Evolutionary conservation across 2,113 vertebrate genomes (phyloP).

Genomic region (Xenotilapia leptura): DNA sequence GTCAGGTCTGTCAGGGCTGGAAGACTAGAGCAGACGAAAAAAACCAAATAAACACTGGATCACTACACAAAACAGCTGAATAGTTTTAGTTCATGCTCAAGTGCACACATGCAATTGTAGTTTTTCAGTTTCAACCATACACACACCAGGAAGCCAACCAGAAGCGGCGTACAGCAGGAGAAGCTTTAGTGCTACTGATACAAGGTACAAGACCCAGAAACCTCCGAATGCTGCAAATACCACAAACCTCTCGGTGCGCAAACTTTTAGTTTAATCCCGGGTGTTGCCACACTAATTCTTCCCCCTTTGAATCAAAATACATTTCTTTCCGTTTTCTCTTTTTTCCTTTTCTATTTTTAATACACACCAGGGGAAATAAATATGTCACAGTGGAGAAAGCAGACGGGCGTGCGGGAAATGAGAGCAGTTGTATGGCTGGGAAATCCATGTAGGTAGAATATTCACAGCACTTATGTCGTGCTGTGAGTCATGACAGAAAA

Average conservation of each 20-base stretch:
- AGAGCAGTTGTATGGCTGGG: background rate
- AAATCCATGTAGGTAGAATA: background rate
- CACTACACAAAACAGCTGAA: background rate
- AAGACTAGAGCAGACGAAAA: constrained; percentile 28
- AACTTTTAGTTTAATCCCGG: background rate
- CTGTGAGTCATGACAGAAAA: background rate
- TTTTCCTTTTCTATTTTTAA: background rate
- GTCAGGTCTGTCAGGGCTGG: constrained; percentile 77
- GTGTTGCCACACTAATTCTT: background rate
- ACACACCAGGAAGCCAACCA: background rate
- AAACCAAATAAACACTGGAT: background rate
- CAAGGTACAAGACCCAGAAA: constrained; percentile 8
- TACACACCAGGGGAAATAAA: background rate
- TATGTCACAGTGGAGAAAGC: rapidly evolving
- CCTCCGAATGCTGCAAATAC: background rate
- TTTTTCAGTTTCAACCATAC: background rate
- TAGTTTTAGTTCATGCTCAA: background rate
- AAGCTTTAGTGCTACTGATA: background rate
- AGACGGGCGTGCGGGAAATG: background rate
- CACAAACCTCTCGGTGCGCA: background rate
- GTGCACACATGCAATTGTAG: background rate
- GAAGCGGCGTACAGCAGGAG: constrained; percentile 1
- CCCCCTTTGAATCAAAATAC: background rate
- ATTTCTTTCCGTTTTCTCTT: rapidly evolving
- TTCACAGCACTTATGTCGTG: background rate